phyloP scores from a whole-genome alignment of 2,797 vertebrate species.

The Schizothorax lantsangensis region DNA sequence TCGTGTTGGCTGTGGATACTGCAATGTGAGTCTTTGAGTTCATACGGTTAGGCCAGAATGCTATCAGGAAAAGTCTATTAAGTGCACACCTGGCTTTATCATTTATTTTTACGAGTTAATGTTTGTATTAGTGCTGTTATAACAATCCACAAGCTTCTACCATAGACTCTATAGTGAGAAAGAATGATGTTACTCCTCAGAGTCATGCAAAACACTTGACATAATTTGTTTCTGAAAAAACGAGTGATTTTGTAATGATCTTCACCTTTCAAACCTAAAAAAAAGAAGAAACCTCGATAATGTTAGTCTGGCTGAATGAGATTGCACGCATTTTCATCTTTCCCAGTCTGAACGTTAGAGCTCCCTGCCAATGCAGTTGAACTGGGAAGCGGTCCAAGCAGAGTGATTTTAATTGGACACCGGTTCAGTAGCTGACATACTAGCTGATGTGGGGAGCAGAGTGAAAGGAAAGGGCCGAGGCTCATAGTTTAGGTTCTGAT shows the following conservation, averaged over 20 bases:
- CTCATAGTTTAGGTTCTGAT: conserved; percentile 29
- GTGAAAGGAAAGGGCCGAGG: conserved; percentile 28
- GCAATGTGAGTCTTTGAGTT: not conserved
- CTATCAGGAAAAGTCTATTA: conserved; percentile 1
- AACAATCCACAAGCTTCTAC: not conserved
- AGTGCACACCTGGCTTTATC: not conserved
- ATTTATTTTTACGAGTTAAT: conserved; percentile 17
- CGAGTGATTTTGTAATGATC: conserved; percentile 11
- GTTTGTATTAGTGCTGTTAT: not conserved
- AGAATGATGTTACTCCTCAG: not conserved
- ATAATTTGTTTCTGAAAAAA: conserved; percentile 1
- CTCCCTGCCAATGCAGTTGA: conserved; percentile 20
- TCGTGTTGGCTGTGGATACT: not conserved
- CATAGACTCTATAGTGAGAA: not conserved
- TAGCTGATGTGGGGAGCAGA: conserved; percentile 36
- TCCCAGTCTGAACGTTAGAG: not conserved
- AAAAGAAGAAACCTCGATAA: not conserved
- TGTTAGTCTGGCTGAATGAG: conserved; percentile 16
- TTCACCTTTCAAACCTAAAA: conserved; percentile 21
- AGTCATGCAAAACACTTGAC: not conserved
- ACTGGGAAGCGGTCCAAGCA: conserved; percentile 26
- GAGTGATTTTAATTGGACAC: conserved; percentile 56
- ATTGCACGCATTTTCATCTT: conserved; percentile 27
- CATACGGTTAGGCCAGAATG: conserved; percentile 19
- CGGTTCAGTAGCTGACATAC: conserved; percentile 16